Conservation (phyloP, 92 coral and sea anemone species). For the Epizoanthus fatuus region DNA sequence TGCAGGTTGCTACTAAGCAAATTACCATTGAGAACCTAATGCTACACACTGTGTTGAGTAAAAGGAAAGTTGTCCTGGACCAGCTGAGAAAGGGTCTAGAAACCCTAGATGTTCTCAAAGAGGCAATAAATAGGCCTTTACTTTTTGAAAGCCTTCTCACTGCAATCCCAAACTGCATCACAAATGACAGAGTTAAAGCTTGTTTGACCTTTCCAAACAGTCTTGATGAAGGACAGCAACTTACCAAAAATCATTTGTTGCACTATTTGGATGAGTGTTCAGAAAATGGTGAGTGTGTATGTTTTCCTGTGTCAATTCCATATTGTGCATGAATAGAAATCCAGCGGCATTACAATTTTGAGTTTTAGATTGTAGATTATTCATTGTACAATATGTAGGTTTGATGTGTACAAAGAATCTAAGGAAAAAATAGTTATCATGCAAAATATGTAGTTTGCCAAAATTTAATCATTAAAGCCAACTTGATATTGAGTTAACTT, state of each 20-base stretch:
- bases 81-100: slow-evolving; percentile 58
- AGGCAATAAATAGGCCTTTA: slow-evolving; percentile 23
- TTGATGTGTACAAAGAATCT: too few relatives aligned
- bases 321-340: not conserved
- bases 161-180: slow-evolving; percentile 13
- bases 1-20: slow-evolving; percentile 30
- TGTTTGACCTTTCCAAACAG: slow-evolving; percentile 20
- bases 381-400: too few relatives aligned
- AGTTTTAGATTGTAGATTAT: too few relatives aligned
- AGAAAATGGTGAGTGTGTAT: slow-evolving; percentile 40
- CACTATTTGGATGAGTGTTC: slow-evolving; percentile 64
- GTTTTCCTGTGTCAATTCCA: not conserved
- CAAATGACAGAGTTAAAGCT: slow-evolving; percentile 33
- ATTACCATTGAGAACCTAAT: slow-evolving; percentile 32
- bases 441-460: too few relatives aligned
- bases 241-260: slow-evolving; percentile 43
- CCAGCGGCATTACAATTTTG: not conserved
- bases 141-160: slow-evolving; percentile 42
- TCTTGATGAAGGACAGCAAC: slow-evolving; percentile 11
- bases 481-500: too few relatives aligned
- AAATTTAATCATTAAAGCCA: too few relatives aligned
- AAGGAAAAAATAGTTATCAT: too few relatives aligned
- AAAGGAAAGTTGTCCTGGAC: slow-evolving; percentile 51
- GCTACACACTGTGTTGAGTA: slow-evolving; percentile 51
- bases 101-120: slow-evolving; percentile 32